Evolutionary conservation across 2,113 vertebrate species (phyloP).

Genomic region (Chloropsis cyanopogon): DNA sequence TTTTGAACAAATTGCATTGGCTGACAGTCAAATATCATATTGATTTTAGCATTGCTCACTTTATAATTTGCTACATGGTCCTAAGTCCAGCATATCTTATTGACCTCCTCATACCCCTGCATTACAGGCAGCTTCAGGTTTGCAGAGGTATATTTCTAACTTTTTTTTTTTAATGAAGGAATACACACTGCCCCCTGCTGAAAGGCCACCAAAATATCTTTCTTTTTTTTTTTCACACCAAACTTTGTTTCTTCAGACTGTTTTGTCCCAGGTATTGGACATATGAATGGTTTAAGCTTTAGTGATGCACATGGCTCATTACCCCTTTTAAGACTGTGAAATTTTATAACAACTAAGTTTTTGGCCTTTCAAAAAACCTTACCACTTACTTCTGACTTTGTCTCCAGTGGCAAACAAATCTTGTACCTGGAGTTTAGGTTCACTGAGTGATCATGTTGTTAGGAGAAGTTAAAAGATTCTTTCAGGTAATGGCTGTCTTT

Average conservation of each 20-base stretch:
- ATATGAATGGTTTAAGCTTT: background rate
- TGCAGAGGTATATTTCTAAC: background rate
- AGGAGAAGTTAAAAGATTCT: background rate
- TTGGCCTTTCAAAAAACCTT: background rate
- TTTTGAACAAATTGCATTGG: constrained; percentile 59
- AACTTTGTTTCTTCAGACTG: background rate
- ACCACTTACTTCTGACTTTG: rapidly evolving
- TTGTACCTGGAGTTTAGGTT: background rate
- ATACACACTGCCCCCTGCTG: background rate
- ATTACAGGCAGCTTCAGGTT: background rate
- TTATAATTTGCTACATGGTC: constrained; percentile 21
- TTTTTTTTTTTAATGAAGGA: background rate
- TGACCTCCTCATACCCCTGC: background rate
- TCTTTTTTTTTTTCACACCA: rapidly evolving
- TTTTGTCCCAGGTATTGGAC: background rate
- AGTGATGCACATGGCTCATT: background rate
- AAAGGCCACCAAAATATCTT: background rate
- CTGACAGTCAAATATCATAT: constrained; percentile 60
- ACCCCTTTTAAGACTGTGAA: background rate
- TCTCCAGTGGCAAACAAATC: background rate
- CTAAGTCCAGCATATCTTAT: background rate
- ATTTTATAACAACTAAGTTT: background rate
- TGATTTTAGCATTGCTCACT: constrained; percentile 40
- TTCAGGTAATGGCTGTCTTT: background rate
- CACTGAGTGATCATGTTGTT: background rate